A percentile compares a stretch with the other conserved stretches of the same genome.
Evolutionary conservation across 92 coral and sea anemone genomes (phyloP).

Genomic region (Anthopleura xanthogrammica): DNA sequence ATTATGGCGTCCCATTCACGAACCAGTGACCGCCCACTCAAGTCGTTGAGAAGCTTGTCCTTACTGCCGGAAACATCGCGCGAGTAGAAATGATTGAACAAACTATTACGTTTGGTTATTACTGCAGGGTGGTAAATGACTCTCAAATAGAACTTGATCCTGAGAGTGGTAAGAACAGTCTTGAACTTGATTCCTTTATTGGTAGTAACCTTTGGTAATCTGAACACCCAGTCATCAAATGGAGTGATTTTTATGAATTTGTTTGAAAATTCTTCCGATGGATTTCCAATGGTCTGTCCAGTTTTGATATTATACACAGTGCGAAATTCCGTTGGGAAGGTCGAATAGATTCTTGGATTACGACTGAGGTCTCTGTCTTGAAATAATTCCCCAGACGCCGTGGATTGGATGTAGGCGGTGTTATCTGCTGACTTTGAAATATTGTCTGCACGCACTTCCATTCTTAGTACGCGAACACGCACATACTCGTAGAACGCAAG

Average conservation of each 20-base stretch:
- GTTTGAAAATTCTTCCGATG: slow-evolving; percentile 22
- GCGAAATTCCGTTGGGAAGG: slow-evolving; percentile 31
- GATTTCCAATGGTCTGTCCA: slow-evolving; percentile 26
- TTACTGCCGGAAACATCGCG: slow-evolving; percentile 34
- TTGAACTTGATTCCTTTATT: slow-evolving; percentile 29
- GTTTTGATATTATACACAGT: slow-evolving; percentile 35
- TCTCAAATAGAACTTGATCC: slow-evolving; percentile 30
- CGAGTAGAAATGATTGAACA: background rate
- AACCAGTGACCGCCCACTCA: slow-evolving; percentile 34
- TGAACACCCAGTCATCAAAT: slow-evolving; percentile 38
- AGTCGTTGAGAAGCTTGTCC: slow-evolving; percentile 19
- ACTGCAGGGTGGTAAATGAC: slow-evolving; percentile 29
- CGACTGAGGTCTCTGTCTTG: slow-evolving; percentile 41
- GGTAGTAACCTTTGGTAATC: slow-evolving; percentile 36
- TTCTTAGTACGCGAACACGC: slow-evolving; percentile 29
- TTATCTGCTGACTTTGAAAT: slow-evolving; percentile 16
- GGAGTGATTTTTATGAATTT: slow-evolving; percentile 34
- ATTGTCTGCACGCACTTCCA: slow-evolving; percentile 34
- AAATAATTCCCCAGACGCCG: slow-evolving; percentile 29
- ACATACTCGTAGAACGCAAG: slow-evolving; percentile 36
- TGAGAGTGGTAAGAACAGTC: slow-evolving; percentile 24
- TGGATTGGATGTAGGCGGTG: slow-evolving; percentile 39
- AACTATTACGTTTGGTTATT: background rate
- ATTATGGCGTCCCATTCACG: slow-evolving; percentile 46
- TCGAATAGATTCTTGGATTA: slow-evolving; percentile 32